Percentiles rank a stretch among this genome's conserved stretches.
These are phyloP conservation scores for Eupristina koningsbergeri DNA, from an alignment of 1,140 invertebrate genomes.

Conservation along the genomic window DNA sequence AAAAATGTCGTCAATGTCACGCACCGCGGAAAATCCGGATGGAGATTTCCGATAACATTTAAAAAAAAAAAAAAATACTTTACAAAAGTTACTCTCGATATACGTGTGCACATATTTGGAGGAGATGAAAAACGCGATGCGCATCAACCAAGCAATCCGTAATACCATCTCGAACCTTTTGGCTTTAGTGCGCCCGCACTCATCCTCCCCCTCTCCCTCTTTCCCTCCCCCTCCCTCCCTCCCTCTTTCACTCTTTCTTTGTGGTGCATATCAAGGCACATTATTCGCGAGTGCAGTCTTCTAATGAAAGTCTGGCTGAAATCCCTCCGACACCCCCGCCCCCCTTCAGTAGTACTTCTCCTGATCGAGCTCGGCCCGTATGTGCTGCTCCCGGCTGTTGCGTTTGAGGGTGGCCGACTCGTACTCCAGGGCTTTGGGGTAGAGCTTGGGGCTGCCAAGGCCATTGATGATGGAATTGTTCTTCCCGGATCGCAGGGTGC, in stretches of 20 bases:
- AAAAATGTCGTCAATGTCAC: background rate
- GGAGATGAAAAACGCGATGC: background rate
- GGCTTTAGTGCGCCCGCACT: background rate
- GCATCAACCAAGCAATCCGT: background rate
- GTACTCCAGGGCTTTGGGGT: conserved; percentile 82
- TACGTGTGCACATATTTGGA: background rate
- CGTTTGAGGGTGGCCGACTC: conserved; percentile 85
- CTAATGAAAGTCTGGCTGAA: background rate
- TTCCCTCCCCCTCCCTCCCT: background rate
- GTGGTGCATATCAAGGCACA: background rate
- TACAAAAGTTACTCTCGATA: background rate
- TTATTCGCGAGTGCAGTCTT: conserved; percentile 9
- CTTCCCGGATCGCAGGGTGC: conserved; percentile 68
- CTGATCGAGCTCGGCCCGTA: conserved; percentile 73
- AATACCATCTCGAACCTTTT: background rate
- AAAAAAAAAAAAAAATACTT: background rate
- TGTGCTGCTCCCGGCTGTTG: conserved; percentile 78
- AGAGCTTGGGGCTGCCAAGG: conserved; percentile 76
- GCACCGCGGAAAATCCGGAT: background rate
- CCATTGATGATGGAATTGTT: conserved; percentile 78
- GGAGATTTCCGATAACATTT: background rate
- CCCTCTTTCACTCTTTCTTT: too few species aligned
- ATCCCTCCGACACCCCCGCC: background rate
- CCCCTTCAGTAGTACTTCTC: conserved; percentile 65
- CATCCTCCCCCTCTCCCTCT: background rate